phyloP scores from a whole-genome alignment of 2,888 invertebrate genomes.

The Balanococcus diminutus region DNA sequence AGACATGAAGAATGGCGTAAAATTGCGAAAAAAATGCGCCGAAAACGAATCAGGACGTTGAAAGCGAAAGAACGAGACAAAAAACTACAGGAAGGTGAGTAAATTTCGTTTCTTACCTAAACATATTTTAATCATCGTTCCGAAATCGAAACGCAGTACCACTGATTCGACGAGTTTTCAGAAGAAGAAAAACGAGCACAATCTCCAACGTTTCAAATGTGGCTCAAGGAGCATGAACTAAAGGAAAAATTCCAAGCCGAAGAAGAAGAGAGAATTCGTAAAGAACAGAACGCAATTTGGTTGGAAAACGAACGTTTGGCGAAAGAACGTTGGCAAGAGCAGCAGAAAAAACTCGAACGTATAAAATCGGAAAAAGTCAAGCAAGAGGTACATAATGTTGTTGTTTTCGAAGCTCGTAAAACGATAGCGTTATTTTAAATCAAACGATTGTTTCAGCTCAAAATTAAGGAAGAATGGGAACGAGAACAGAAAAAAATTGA shows the following conservation, averaged over 20 bases:
- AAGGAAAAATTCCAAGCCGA: slow-evolving; percentile 65
- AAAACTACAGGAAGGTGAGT: slow-evolving; percentile 61
- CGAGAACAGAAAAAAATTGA: slow-evolving; percentile 67
- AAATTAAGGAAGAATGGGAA: slow-evolving; percentile 71
- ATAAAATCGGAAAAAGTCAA: slow-evolving; percentile 67
- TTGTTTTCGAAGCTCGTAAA: too few relatives aligned
- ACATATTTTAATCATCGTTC: neutral
- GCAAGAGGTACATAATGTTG: slow-evolving; percentile 65
- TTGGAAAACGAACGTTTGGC: slow-evolving; percentile 69
- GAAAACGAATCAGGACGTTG: slow-evolving; percentile 70
- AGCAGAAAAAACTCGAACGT: slow-evolving; percentile 67
- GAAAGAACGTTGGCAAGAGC: slow-evolving; percentile 69
- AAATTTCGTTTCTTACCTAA: slow-evolving; percentile 47
- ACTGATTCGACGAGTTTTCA: slow-evolving; percentile 59
- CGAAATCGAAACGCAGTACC: neutral
- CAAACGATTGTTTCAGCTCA: slow-evolving; percentile 60
- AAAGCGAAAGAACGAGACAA: slow-evolving; percentile 68
- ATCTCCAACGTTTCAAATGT: slow-evolving; percentile 65
- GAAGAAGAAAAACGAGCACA: slow-evolving; percentile 62
- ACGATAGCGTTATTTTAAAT: neutral
- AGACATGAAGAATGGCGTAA: slow-evolving; percentile 70
- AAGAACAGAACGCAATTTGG: slow-evolving; percentile 71
- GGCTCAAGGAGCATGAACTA: slow-evolving; percentile 66
- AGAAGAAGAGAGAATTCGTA: slow-evolving; percentile 66
- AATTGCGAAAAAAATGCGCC: slow-evolving; percentile 73